Base-by-base conservation (phyloP, 2,888 invertebrate species). In the Tachina grossa region DNA sequence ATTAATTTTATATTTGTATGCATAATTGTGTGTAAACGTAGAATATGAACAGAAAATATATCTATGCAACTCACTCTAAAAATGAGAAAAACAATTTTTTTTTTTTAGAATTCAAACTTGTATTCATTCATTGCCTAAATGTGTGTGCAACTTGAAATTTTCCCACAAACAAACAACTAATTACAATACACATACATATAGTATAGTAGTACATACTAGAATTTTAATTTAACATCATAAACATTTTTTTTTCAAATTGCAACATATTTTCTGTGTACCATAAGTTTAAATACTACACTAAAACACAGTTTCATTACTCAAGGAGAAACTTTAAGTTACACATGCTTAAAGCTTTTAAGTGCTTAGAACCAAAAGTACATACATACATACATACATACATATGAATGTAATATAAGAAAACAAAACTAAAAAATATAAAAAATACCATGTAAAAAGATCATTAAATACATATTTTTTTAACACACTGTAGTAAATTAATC, bases 361-460 rank as follows among this genome's bases (percentile, higher is more conserved):
- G 55, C 47, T 53, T 72, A 75, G 41, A 59, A 68, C 51, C 49
- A 51, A 51, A 39, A 66, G 49, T 39, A 3, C 16, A n/a, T n/a
- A n/a, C n/a, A n/a, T n/a, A n/a, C n/a, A n/a, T n/a, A n/a, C n/a
- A n/a, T n/a, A n/a, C n/a, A n/a, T n/a, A n/a, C n/a, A 51, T 19
- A 66, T 39, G 66, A 66, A 66, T 66, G 49, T 51, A 41, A 14
- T 51, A 57, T 31, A 51, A 68, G 39, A 53, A 31, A 53, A 43
- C 47, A 55, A 45, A 45, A 71, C 39, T 39, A 72, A 31, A 53
- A 31, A 53, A 43, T 55, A 55, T 39, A 45, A 71, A 45, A 19
- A 72, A 72, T 47, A n/a, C 45, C 66, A 59, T 81, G 68, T 75
- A 63, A 79, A 79, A 82, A 69, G 45, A 82, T 75, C 68, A 75